These are phyloP conservation scores for Bambusicola thoracicus DNA, from an alignment of 2,113 vertebrate genomes.

Conservation along the genomic window DNA sequence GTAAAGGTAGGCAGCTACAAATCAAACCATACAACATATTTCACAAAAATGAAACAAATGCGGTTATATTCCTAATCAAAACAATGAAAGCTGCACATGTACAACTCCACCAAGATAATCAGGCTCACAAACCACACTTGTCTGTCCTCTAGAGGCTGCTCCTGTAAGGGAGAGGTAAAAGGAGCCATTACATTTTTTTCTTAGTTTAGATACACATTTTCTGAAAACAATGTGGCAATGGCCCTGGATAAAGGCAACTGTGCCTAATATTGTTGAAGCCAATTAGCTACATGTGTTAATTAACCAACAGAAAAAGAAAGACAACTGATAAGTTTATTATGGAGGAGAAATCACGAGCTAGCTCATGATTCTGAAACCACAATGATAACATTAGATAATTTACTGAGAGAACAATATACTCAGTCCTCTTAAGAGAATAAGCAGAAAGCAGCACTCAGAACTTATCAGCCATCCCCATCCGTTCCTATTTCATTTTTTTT, in stretches of 20 bases:
- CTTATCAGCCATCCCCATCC: not conserved
- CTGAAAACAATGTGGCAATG: not conserved
- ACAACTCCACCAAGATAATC: not conserved
- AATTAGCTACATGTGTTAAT: not conserved
- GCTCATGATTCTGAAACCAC: not conserved
- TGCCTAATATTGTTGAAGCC: not conserved
- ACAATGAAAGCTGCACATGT: not conserved
- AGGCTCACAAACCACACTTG: not conserved
- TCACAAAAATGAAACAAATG: not conserved
- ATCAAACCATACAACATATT: not conserved
- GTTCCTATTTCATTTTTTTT: not conserved
- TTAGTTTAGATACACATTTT: not conserved
- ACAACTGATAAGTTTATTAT: not conserved
- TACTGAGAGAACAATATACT: not conserved
- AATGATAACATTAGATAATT: not conserved
- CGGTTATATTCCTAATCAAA: not conserved
- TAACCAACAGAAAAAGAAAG: not conserved
- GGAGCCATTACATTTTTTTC: not conserved
- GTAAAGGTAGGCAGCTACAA: not conserved
- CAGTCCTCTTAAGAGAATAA: not conserved
- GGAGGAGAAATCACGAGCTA: not conserved
- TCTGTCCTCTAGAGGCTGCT: not conserved
- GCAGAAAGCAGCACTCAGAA: not conserved
- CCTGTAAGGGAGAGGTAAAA: not conserved
- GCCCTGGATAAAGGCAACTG: not conserved